Base-by-base conservation (phyloP, 2,888 invertebrate genomes). In the Hirtodrosophila trivittata region DNA sequence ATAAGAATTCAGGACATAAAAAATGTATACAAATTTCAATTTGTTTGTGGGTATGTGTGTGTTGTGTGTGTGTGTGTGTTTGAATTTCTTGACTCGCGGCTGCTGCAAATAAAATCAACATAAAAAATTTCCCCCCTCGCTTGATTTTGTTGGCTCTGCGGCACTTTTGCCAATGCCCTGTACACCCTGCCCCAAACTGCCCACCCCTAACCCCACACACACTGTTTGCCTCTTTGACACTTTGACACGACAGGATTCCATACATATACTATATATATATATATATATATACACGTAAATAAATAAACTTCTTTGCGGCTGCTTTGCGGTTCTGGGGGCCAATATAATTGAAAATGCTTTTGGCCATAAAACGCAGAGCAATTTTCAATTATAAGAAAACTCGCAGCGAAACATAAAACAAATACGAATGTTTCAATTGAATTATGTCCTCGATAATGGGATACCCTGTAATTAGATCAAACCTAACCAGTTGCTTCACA, bases 71-170 rank as follows among this genome's bases (percentile, higher is more conserved):
- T 65, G 5, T 21, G 18, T 21, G 18, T 21, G 18, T 21, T 60
- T 80, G 64, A 77, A 69, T 77, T 73, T 75, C 66, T 84, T 77
- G 77, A 75, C 77, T 80, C 71, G 77, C 81, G 83, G 80, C 74
- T 80, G 83, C 66, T 69, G 76, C 80, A 83, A 83, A 80, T 83
- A 76, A 80, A 80, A 80, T 80, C 80, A 72, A 83, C 80, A 80
- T 80, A 76, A 83, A 83, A 75, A 28, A 8, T 8, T 74, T 47
- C 51, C 57, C 54, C 21, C n/a, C 57, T 41, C 62, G 67, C 68
- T 75, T 71, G 68, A 75, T 68, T 21, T 68, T 75, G 71, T 65
- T 70, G 70, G 60, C 64, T 46, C 18, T 56, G 49, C 13, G 35
- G 55, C 42, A n/a, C n/a, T n/a, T n/a, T n/a, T n/a, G n/a, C n/a